Percentiles rank a stretch among this genome's conserved stretches.
phyloP scores from a whole-genome alignment of 2,797 vertebrate species.

The Distichodus sexfasciatus region DNA sequence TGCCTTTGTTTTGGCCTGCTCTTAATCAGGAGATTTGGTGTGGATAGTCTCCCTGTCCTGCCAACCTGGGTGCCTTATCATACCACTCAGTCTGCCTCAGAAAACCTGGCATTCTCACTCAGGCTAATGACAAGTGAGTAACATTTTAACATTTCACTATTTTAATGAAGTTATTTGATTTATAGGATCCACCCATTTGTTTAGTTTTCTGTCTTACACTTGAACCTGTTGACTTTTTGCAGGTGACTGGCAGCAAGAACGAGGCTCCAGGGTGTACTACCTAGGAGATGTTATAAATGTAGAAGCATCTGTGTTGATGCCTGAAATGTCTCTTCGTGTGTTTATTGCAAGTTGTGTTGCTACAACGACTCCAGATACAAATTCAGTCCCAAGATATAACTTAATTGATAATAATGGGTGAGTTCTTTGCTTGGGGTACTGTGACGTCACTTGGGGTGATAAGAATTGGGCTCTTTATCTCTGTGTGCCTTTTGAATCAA shows the following conservation, averaged over 20 bases:
- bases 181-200: no score
- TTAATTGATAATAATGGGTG: constrained; percentile 64
- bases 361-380: constrained; percentile 56
- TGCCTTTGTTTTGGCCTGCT: neutral
- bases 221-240: neutral
- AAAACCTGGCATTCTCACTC: constrained; percentile 60
- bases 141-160: neutral
- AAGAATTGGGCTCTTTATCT: no score
- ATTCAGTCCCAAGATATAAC: constrained; percentile 64
- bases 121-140: constrained; percentile 67
- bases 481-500: no score
- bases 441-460: no score
- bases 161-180: neutral
- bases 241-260: constrained; percentile 66
- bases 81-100: constrained; percentile 51
- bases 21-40: constrained; percentile 65
- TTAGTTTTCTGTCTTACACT: neutral
- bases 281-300: constrained; percentile 66
- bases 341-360: constrained; percentile 73
- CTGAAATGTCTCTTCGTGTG: constrained; percentile 63
- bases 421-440: no score
- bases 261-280: constrained; percentile 57
- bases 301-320: constrained; percentile 62
- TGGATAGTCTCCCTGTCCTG: constrained; percentile 59
- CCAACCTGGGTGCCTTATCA: constrained; percentile 70